Evolutionary conservation across 2,797 vertebrate species (phyloP).

Genomic region (Podargus strigoides): DNA sequence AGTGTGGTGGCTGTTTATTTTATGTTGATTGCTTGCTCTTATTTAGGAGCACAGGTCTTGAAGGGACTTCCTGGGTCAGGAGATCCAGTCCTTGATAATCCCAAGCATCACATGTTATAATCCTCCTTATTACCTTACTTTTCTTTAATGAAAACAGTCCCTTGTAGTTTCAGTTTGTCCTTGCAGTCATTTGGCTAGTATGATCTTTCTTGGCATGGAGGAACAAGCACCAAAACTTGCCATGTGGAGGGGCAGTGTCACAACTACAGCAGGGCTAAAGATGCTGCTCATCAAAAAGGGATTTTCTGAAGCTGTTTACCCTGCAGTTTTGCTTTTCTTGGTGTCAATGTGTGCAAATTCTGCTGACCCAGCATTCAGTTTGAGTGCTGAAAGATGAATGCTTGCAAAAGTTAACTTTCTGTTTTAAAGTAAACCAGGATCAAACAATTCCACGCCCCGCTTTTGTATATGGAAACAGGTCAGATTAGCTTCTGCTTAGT

Average conservation of each 20-base stretch:
- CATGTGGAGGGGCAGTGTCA: neutral
- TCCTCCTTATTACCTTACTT: neutral
- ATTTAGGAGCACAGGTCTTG: neutral
- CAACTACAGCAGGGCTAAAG: neutral
- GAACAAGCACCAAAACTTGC: neutral
- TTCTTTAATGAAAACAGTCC: neutral
- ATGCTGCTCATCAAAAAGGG: neutral
- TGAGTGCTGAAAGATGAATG: neutral
- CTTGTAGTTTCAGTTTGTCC: neutral
- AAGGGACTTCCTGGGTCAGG: neutral
- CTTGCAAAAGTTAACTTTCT: neutral
- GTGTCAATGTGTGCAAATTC: neutral
- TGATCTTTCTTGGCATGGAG: neutral
- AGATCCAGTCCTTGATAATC: conserved; percentile 2
- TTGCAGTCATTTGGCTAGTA: neutral
- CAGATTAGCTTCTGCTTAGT: conserved; percentile 33
- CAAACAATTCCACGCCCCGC: neutral
- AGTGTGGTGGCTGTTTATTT: neutral
- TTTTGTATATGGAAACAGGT: neutral
- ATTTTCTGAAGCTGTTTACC: conserved; percentile 23
- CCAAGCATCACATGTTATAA: neutral
- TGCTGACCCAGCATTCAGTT: neutral
- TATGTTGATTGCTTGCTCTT: neutral
- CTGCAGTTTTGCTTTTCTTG: neutral
- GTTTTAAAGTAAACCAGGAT: neutral